phyloP scores from a whole-genome alignment of 2,888 invertebrate species.

The Pammene fasciana region DNA sequence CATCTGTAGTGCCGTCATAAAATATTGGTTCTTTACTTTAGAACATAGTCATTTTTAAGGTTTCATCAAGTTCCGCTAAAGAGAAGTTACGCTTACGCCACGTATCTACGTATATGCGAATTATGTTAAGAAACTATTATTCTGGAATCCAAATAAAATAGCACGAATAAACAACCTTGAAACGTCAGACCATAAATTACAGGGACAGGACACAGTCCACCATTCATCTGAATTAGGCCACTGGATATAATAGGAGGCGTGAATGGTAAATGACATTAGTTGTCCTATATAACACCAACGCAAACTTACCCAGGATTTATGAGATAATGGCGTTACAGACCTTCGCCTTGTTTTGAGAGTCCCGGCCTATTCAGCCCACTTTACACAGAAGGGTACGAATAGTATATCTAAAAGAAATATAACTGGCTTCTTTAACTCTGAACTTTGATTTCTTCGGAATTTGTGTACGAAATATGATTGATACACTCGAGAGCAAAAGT shows the following conservation, averaged over 20 bases:
- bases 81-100: too few relatives aligned
- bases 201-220: conserved; percentile 11
- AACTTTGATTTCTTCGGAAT: too few relatives aligned
- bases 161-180: conserved; percentile 2
- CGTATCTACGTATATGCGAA: too few relatives aligned
- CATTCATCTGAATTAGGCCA: conserved; percentile 11
- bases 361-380: background rate
- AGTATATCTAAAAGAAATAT: too few relatives aligned
- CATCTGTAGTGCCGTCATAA: too few relatives aligned
- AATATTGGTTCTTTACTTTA: too few relatives aligned
- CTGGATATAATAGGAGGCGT: conserved; percentile 18
- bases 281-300: background rate
- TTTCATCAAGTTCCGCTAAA: too few relatives aligned
- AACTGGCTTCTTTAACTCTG: too few relatives aligned
- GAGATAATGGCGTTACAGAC: conserved; percentile 10
- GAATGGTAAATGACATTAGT: conserved; percentile 14
- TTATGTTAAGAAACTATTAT: background rate
- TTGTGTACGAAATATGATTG: too few relatives aligned
- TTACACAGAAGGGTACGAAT: too few relatives aligned
- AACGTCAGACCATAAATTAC: conserved; percentile 6
- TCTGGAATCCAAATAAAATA: conserved; percentile 4
- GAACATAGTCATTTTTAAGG: too few relatives aligned
- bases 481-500: too few relatives aligned
- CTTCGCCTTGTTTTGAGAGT: background rate
- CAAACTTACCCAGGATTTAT: conserved; percentile 9